Evolutionary conservation across 2,888 invertebrate species (phyloP).

Genomic region (Sicus ferrugineus): DNA sequence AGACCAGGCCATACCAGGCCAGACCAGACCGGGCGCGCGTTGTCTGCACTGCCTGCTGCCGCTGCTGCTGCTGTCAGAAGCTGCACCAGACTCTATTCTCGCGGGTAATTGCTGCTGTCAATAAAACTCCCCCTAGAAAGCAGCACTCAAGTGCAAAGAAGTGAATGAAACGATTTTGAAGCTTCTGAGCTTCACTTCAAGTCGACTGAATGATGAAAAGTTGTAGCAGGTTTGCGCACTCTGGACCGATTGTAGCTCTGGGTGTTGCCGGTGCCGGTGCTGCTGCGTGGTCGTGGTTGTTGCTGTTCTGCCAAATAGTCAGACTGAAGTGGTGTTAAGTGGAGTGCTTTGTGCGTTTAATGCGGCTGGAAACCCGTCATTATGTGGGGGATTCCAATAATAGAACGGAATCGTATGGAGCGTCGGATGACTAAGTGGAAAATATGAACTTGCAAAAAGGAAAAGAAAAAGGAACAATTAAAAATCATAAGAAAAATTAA

Average conservation of each 20-base stretch:
- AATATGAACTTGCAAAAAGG: no score
- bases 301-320: neutral
- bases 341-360: conserved; percentile 35
- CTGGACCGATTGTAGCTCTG: conserved; percentile 28
- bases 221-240: neutral
- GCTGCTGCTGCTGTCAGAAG: conserved; percentile 27
- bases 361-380: conserved; percentile 42
- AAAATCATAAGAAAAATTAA: neutral
- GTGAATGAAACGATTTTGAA: conserved; percentile 21
- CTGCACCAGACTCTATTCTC: conserved; percentile 24
- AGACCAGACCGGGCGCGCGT: neutral
- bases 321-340: conserved; percentile 31
- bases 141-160: conserved; percentile 11
- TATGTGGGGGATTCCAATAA: conserved; percentile 43
- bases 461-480: no score
- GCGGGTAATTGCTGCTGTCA: conserved; percentile 60
- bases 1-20: neutral
- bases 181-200: conserved; percentile 24
- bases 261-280: conserved; percentile 16
- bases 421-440: no score
- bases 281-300: conserved; percentile 25
- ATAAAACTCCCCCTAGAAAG: conserved; percentile 61
- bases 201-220: neutral
- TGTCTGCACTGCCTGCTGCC: conserved; percentile 5
- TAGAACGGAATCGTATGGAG: conserved; percentile 42